Evolutionary conservation across 2,797 vertebrate genomes (phyloP), one percentile per base, ranked within the genome.

Genomic region (Stomatorhinus walkeri): DNA sequence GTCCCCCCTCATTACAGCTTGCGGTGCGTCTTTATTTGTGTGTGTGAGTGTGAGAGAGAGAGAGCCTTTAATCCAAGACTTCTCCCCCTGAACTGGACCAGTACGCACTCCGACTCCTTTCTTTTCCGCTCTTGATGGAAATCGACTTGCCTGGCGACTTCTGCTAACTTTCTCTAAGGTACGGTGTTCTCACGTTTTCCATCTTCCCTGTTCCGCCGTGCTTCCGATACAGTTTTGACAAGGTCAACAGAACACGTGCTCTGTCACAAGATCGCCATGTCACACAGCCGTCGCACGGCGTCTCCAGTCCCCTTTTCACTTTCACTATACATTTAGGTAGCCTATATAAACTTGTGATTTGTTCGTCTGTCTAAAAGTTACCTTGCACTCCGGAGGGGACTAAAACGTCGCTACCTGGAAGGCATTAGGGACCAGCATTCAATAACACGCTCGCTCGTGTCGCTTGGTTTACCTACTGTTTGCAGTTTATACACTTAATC

Each of bases 1-100:
- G 90, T 92, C 91, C 91, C 90, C 94, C 91, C 22, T 76, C 68
- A 76, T 76, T 91, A 89, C 72, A 51, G 61, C 76, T 32, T 76
- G 43, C 48, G n/a, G 48, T 46, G 48, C 83, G 83, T 46, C 9
- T 19, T 49, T 51, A 46, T 51, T 5, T 81, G 40, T n/a, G 40
- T 24, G n/a, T 61, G 2, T 59, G 16, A 9, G 76, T 46, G 32
- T 81, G 19, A 2, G 5, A 56, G 5, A 56, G 54, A 54, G 76
- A 8, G 40, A 49, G 83, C 83, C 16, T 59, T 59, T 87, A 28
- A 19, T 40, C 85, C 43, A 32, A 51, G 83, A 51, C 28, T 49
- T 51, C 64, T 10, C 91, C 91, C 87, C 91, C 91, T 84, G 49
- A 91, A 93, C 91, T 92, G 91, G 90, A 91, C 91, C 90, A 81